phyloP scores from a whole-genome alignment of 2,888 invertebrate species.

The Neoascia interrupta region DNA sequence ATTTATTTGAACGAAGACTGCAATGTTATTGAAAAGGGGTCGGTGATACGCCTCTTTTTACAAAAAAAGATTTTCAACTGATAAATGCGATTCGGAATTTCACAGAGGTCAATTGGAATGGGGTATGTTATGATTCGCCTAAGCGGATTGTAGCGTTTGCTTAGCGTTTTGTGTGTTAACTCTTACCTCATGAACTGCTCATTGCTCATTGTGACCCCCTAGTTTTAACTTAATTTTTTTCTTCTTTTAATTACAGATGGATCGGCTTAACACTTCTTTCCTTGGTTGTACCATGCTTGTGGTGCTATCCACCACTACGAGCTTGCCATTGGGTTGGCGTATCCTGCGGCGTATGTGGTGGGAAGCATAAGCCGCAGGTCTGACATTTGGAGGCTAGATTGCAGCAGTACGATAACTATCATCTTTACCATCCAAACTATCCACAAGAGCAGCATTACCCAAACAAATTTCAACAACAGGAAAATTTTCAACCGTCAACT shows the following conservation, averaged over 20 bases:
- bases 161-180: too few species aligned
- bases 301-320: constrained; percentile 94
- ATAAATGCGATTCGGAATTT: too few species aligned
- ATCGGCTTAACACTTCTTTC: constrained; percentile 91
- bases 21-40: too few species aligned
- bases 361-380: constrained; percentile 84
- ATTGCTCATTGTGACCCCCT: too few species aligned
- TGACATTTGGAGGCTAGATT: constrained; percentile 80
- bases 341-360: constrained; percentile 90
- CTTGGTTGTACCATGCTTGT: constrained; percentile 94
- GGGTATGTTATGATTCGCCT: too few species aligned
- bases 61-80: too few species aligned
- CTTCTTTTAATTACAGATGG: constrained; percentile 82
- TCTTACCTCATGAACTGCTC: too few species aligned
- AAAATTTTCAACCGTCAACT: constrained; percentile 71
- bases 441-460: constrained; percentile 71
- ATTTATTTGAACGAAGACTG: too few species aligned
- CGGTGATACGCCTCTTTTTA: too few species aligned
- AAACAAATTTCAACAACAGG: constrained; percentile 70
- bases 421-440: constrained; percentile 54
- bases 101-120: too few species aligned
- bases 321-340: constrained; percentile 91
- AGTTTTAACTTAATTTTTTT: constrained; percentile 4
- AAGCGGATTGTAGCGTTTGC: too few species aligned
- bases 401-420: constrained; percentile 74